Evolutionary conservation across 1,140 invertebrate species (phyloP), one percentile per base, ranked within the genome.

Genomic region (Drosophila ironensis): DNA sequence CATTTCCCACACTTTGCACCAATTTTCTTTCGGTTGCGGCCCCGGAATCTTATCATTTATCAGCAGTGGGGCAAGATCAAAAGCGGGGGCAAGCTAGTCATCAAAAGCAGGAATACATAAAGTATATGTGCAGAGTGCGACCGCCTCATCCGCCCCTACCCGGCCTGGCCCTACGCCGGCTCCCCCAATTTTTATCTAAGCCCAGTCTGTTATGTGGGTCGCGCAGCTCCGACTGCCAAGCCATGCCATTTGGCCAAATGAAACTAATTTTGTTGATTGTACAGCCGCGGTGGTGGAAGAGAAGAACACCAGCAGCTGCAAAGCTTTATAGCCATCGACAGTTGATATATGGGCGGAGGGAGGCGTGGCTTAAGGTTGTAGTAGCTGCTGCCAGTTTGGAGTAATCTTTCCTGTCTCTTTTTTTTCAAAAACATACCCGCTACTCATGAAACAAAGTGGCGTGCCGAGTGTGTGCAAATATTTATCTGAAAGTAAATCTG

Each of bases 241-340:
- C 42, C 77, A 70, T 84, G 78, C 78, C 78, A 78, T 82, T 84
- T 82, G 78, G 30, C 82, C 46, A 84, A 82, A 84, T 82, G 78
- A 82, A 82, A 82, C 78, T 82, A 82, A 82, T 82, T 82, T 78
- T 84, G 73, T 84, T 82, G 78, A 82, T 82, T 82, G 78, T 82
- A 70, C 30, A 41, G 28, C 37, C 64, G 64, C 67, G 61, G 14
- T 9, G 33, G 3, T 9, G 47, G 60, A 67, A 67, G 51, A 45
- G 50, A n/a, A n/a, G n/a, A 28, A 27, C 11, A 28, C 25, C 25
- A 56, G 27, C 48, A 68, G 35, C 38, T 25, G 35, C 20, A 25
- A 28, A 56, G 75, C 75, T 63, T 70, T 73, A 77, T 54, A 72
- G 48, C 75, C 77, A 69, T 76, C 54, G 78, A 82, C 78, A 63